A percentile compares a stretch with the other conserved stretches of the same genome.
Evolutionary conservation across 2,888 invertebrate species (phyloP).

Genomic region (Diarsia dahlii): DNA sequence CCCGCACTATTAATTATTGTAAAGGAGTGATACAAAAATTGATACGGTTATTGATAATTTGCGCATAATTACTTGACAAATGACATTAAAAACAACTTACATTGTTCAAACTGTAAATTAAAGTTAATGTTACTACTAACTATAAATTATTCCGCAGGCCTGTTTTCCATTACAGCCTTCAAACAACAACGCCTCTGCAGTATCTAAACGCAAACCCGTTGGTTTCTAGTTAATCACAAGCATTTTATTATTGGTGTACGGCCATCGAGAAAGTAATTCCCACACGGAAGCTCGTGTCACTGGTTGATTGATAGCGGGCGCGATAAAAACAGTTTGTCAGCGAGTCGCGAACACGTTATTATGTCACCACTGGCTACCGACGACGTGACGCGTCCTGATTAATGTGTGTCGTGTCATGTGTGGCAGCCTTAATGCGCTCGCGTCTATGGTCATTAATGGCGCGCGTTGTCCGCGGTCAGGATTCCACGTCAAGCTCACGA

Average conservation of each 20-base stretch:
- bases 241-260: slow-evolving; percentile 64
- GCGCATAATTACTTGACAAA: slow-evolving; percentile 44
- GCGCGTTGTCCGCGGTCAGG: slow-evolving; percentile 78
- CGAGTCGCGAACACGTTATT: slow-evolving; percentile 83
- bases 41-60: slow-evolving; percentile 55
- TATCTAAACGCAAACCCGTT: slow-evolving; percentile 53
- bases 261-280: slow-evolving; percentile 79
- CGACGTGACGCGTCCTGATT: slow-evolving; percentile 81
- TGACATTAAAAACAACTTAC: slow-evolving; percentile 34
- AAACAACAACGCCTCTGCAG: slow-evolving; percentile 29
- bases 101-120: slow-evolving; percentile 34
- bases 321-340: slow-evolving; percentile 86
- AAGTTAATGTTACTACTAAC: slow-evolving; percentile 24
- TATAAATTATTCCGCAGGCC: slow-evolving; percentile 16
- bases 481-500: slow-evolving; percentile 47
- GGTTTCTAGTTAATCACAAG: slow-evolving; percentile 59
- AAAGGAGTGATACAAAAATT: slow-evolving; percentile 62
- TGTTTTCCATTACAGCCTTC: slow-evolving; percentile 45
- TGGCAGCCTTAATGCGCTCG: slow-evolving; percentile 76
- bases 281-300: slow-evolving; percentile 84
- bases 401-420: slow-evolving; percentile 81
- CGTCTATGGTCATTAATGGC: slow-evolving; percentile 77
- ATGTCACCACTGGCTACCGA: slow-evolving; percentile 83
- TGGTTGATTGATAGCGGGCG: slow-evolving; percentile 84
- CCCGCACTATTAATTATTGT: slow-evolving; percentile 64